phyloP scores from a whole-genome alignment of 1,140 invertebrate genomes.

The Drosophila virilis region DNA sequence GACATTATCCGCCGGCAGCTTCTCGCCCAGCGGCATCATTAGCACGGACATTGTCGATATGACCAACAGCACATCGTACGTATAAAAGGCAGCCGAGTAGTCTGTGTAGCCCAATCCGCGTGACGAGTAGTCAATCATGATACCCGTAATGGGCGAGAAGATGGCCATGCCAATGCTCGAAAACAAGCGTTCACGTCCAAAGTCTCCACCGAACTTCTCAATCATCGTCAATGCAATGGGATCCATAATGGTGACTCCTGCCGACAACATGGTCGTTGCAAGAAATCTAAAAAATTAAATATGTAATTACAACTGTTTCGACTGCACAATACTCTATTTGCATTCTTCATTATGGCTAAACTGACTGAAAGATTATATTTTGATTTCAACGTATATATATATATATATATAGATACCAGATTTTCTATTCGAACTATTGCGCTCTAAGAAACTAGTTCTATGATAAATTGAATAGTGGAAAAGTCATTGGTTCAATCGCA shows the following conservation, averaged over 20 bases:
- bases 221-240: conserved; percentile 92
- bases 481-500: too few species aligned
- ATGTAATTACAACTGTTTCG: background rate
- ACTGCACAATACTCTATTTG: background rate
- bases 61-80: conserved; percentile 88
- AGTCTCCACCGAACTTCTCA: conserved; percentile 91
- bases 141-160: conserved; percentile 91
- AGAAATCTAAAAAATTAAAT: conserved; percentile 86
- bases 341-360: too few species aligned
- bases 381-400: too few species aligned
- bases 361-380: too few species aligned
- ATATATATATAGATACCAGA: too few species aligned
- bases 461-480: too few species aligned
- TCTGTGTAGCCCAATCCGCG: conserved; percentile 89
- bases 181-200: conserved; percentile 91
- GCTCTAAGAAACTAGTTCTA: too few species aligned
- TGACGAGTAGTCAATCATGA: conserved; percentile 89
- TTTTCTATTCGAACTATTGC: too few species aligned
- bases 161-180: conserved; percentile 92
- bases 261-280: conserved; percentile 90
- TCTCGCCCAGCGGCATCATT: conserved; percentile 89
- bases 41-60: conserved; percentile 89
- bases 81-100: conserved; percentile 91
- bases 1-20: conserved; percentile 89
- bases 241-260: conserved; percentile 92